Percentiles rank a stretch among this genome's conserved stretches.
Conservation (phyloP, 1,140 invertebrate genomes). For the Holcopasites calliopsidis region DNA sequence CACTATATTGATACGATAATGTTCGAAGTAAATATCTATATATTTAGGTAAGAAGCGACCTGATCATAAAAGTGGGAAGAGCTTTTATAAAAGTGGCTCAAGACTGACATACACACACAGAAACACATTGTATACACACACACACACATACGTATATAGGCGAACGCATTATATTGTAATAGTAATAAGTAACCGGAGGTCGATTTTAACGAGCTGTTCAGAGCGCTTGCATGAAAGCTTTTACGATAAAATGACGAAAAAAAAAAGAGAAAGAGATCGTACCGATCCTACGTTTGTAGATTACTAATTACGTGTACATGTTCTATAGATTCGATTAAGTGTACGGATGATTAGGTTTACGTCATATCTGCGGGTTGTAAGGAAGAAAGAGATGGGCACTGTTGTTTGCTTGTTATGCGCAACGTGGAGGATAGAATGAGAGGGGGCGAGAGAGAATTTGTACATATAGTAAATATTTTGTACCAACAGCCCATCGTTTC, state of each 20-base stretch:
- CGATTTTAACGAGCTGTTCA: slow-evolving; percentile 17
- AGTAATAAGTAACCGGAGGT: slow-evolving; percentile 9
- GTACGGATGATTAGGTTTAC: slow-evolving; percentile 20
- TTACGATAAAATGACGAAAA: background rate
- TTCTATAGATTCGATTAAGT: slow-evolving; percentile 22
- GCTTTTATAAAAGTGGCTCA: slow-evolving; percentile 51
- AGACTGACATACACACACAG: slow-evolving; percentile 28
- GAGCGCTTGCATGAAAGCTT: slow-evolving; percentile 43
- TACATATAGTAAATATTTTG: slow-evolving; percentile 62
- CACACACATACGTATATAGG: no score
- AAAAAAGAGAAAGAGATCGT: background rate
- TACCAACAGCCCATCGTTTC: slow-evolving; percentile 36
- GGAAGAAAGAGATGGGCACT: background rate
- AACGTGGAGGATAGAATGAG: background rate
- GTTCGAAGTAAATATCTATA: slow-evolving; percentile 52
- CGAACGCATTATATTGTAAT: slow-evolving; percentile 17
- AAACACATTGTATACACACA: background rate
- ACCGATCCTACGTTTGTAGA: slow-evolving; percentile 39
- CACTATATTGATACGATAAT: slow-evolving; percentile 57
- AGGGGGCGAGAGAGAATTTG: slow-evolving; percentile 21
- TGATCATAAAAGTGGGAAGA: slow-evolving; percentile 47
- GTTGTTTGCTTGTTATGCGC: slow-evolving; percentile 14
- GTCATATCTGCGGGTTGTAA: background rate
- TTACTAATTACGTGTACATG: slow-evolving; percentile 46
- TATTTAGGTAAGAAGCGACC: slow-evolving; percentile 39